Conservation (phyloP, 2,113 vertebrate species). For the Gnathonemus echidnorhynchus region DNA sequence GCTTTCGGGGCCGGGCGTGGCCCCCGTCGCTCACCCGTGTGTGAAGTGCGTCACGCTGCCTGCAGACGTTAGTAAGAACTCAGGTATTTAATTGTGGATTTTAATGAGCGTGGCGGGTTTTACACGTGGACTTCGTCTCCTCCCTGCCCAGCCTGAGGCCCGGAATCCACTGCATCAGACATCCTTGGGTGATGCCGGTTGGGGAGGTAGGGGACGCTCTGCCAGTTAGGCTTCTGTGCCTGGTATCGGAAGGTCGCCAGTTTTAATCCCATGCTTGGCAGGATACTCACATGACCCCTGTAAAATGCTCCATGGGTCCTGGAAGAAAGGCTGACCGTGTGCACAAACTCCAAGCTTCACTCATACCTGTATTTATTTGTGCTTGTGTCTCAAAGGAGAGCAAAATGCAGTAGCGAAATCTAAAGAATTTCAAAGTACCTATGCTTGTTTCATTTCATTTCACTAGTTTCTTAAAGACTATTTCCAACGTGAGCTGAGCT, state of each 20-base stretch:
- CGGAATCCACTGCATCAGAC: neutral
- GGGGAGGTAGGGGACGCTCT: neutral
- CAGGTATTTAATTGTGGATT: neutral
- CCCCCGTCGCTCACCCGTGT: neutral
- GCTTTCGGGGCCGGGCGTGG: neutral
- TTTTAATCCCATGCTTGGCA: neutral
- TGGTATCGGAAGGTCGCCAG: neutral
- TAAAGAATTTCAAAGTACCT: neutral
- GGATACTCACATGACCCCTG: neutral
- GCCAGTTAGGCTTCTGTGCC: neutral
- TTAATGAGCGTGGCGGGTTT: neutral
- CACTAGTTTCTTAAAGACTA: neutral
- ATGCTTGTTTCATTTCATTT: neutral
- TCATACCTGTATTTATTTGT: neutral
- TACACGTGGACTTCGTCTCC: neutral
- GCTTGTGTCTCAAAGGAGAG: neutral
- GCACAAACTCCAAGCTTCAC: neutral
- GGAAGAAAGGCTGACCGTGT: neutral
- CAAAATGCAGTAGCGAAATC: neutral
- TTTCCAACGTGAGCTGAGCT: neutral
- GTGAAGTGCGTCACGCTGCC: neutral
- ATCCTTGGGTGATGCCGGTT: neutral
- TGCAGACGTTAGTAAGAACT: neutral
- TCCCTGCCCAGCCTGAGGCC: neutral
- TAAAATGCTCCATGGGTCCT: neutral